Conservation (phyloP, 1,140 invertebrate genomes). For the Ceratina calcarata region DNA sequence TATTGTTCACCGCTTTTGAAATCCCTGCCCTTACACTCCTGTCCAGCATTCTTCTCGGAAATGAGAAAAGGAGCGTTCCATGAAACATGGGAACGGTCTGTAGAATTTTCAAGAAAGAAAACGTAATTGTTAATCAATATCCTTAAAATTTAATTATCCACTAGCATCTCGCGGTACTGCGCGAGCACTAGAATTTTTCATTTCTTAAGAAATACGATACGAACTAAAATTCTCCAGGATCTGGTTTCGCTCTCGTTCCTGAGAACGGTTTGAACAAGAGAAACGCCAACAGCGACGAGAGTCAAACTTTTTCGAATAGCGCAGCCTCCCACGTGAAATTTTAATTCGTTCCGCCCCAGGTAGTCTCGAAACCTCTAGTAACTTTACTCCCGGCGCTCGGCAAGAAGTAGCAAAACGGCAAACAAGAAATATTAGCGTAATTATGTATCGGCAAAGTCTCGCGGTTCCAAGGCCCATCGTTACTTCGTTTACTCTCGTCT, state of each 20-base stretch:
- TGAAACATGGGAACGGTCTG: too few relatives aligned
- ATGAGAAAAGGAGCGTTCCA: too few relatives aligned
- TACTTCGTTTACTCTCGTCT: conserved; percentile 38
- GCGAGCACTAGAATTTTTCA: background rate
- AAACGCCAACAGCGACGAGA: conserved; percentile 8
- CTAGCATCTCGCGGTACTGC: too few relatives aligned
- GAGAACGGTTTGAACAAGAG: conserved; percentile 12
- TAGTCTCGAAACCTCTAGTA: background rate
- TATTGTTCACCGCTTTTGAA: conserved; percentile 24
- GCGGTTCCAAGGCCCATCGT: conserved; percentile 18
- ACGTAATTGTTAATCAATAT: too few relatives aligned
- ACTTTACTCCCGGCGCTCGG: background rate
- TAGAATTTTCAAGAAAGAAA: too few relatives aligned
- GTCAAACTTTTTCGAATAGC: conserved; percentile 49
- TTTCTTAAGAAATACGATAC: too few relatives aligned
- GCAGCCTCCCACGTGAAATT: conserved; percentile 52
- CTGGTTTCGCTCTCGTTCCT: conserved; percentile 25
- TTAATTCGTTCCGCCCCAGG: conserved; percentile 43
- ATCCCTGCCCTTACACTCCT: background rate
- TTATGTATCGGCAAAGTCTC: conserved; percentile 42
- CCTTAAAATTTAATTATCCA: background rate
- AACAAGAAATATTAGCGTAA: conserved; percentile 65
- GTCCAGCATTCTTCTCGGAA: background rate
- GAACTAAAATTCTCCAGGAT: background rate
- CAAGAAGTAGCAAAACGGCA: conserved; percentile 59